Conservation (phyloP, 2,888 invertebrate species). For the Cylloceria caligata region DNA sequence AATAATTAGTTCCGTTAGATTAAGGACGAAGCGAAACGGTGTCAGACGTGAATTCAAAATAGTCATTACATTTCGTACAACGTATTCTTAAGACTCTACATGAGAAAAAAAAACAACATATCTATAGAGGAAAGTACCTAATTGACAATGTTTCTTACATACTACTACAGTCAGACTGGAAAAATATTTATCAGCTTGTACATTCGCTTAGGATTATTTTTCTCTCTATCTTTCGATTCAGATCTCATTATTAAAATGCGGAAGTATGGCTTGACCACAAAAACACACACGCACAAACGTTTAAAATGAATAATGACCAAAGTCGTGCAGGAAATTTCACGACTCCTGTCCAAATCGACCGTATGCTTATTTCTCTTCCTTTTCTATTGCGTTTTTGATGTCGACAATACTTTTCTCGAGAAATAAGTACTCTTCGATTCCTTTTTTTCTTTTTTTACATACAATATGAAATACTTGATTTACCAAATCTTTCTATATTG, state of each 20-base stretch:
- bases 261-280: conserved; percentile 27
- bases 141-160: conserved; percentile 76
- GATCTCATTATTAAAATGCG: conserved; percentile 39
- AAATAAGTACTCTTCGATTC: background rate
- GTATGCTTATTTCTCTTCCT: background rate
- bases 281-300: conserved; percentile 5
- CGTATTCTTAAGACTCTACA: background rate
- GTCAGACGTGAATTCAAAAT: background rate
- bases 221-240: conserved; percentile 3
- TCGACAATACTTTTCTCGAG: conserved; percentile 7
- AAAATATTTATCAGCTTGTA: conserved; percentile 74
- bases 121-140: conserved; percentile 67
- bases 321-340: conserved; percentile 1
- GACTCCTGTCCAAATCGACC: background rate
- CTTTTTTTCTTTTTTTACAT: background rate
- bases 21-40: conserved; percentile 2
- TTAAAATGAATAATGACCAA: conserved; percentile 10
- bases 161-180: conserved; percentile 74
- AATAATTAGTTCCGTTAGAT: conserved; percentile 16
- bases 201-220: conserved; percentile 49
- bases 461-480: conserved; percentile 3
- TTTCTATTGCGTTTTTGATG: background rate
- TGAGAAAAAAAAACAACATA: conserved; percentile 14
- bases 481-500: conserved; percentile 2
- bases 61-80: conserved; percentile 14